Percentiles rank a stretch among this genome's conserved stretches.
Conservation (phyloP, 2,113 vertebrate species). For the Agapornis roseicollis region DNA sequence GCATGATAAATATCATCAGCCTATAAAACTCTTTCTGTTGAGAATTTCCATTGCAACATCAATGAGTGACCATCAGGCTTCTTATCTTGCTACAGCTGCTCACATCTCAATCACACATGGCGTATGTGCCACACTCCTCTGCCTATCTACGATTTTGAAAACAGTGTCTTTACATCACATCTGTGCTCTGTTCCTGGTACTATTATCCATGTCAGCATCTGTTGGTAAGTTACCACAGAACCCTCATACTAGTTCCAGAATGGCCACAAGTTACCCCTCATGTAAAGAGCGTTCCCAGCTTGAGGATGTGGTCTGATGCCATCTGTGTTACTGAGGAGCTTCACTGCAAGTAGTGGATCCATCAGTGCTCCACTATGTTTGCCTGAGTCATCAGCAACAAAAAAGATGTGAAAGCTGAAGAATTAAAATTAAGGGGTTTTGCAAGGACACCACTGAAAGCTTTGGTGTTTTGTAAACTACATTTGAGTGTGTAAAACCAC, state of each 20-base stretch:
- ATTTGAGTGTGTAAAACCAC: background rate
- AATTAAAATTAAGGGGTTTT: background rate
- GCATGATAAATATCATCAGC: background rate
- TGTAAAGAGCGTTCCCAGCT: background rate
- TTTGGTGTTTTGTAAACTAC: conserved; percentile 8
- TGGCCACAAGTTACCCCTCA: background rate
- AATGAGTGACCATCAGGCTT: background rate
- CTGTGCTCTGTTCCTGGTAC: background rate
- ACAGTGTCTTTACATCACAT: background rate
- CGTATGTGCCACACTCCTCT: background rate
- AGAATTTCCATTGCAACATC: background rate
- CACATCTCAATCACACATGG: background rate
- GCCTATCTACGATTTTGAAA: background rate
- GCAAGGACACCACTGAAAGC: background rate
- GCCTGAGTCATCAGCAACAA: background rate
- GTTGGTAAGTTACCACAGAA: background rate
- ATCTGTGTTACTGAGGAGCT: background rate
- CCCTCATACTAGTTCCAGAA: background rate
- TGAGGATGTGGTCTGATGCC: background rate
- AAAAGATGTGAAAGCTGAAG: background rate
- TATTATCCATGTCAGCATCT: background rate
- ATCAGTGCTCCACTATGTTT: background rate
- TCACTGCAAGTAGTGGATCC: background rate
- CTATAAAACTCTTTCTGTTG: background rate
- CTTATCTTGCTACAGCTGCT: background rate